Evolutionary conservation across 2,888 invertebrate species (phyloP).

Genomic region (Quadriops clusia): DNA sequence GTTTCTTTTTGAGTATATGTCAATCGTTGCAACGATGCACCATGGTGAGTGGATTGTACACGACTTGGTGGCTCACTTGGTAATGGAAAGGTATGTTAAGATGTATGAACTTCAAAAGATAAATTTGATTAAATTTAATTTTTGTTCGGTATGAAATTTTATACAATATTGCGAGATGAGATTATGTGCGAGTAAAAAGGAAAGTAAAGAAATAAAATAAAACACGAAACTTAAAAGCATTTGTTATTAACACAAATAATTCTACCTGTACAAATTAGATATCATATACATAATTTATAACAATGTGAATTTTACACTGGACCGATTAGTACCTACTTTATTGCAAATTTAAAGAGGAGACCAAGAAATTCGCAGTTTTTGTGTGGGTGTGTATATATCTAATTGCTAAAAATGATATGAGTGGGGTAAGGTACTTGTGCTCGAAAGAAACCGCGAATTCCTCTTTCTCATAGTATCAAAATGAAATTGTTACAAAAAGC

Average conservation of each 20-base stretch:
- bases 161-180: too few relatives aligned
- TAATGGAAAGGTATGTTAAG: too few relatives aligned
- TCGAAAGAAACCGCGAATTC: conserved; percentile 19
- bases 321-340: conserved; percentile 31
- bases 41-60: too few relatives aligned
- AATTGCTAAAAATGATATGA: conserved; percentile 18
- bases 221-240: conserved; percentile 29
- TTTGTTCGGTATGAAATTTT: too few relatives aligned
- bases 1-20: too few relatives aligned
- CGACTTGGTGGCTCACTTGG: too few relatives aligned
- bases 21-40: too few relatives aligned
- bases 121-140: too few relatives aligned
- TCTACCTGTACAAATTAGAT: conserved; percentile 39
- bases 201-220: too few relatives aligned
- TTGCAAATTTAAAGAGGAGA: conserved; percentile 26
- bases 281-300: conserved; percentile 33
- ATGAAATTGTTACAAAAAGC: conserved; percentile 17
- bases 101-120: too few relatives aligned
- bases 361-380: conserved; percentile 19
- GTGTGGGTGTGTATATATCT: conserved; percentile 7
- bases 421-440: conserved; percentile 24
- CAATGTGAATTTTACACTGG: conserved; percentile 38
- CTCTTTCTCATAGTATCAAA: conserved; percentile 17
- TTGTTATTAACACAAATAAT: conserved; percentile 35
- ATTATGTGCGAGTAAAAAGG: too few relatives aligned